Evolutionary conservation across 2,113 vertebrate genomes (phyloP), one percentile per base, ranked within the genome.

Genomic region (Nibea albiflora): DNA sequence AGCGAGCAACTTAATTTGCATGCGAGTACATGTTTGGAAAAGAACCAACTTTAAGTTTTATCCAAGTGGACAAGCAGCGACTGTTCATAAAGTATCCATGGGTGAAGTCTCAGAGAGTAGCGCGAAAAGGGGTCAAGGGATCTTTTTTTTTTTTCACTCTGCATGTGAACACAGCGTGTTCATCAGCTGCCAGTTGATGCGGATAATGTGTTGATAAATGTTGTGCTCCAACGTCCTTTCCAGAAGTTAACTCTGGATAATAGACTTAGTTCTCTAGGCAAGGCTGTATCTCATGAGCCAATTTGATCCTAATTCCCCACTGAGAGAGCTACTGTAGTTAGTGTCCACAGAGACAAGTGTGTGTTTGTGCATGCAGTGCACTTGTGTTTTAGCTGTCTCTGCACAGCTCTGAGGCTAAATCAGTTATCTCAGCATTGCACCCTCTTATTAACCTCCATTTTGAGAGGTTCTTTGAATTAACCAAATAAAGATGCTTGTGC

Each of bases 391-490:
- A 53, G 47, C 62, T 68, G 70, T 39, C 11, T 73, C 26, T 69
- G 6, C 52, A 53, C 9, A 44, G 58, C 56, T 68, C 54, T 70
- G 19, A 61, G 12, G 22, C 64, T 64, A 1, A 19, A 71, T 68
- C 52, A 19, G n/a, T 85, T 61, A 62, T 28, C 61, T 74, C 56
- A 57, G 57, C 35, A 28, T 83, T 76, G 62, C 44, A 60, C 15
- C 53, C 67, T 83, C 63, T 42, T 76, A 76, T 72, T 89, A 86
- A 71, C 70, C 75, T 83, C 20, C 62, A 57, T 75, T 81, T 77
- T 64, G 44, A 87, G 83, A 83, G 61, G 46, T 64, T 85, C 64
- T 85, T 89, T 80, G 64, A 82, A 90, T 77, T 78, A 76, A 58
- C 47, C 39, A 61, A 71, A 86, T 73, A 87, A 74, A 86, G 42